Evolutionary conservation across 2,888 invertebrate species (phyloP).

Genomic region (Petrolisthes cinctipes): DNA sequence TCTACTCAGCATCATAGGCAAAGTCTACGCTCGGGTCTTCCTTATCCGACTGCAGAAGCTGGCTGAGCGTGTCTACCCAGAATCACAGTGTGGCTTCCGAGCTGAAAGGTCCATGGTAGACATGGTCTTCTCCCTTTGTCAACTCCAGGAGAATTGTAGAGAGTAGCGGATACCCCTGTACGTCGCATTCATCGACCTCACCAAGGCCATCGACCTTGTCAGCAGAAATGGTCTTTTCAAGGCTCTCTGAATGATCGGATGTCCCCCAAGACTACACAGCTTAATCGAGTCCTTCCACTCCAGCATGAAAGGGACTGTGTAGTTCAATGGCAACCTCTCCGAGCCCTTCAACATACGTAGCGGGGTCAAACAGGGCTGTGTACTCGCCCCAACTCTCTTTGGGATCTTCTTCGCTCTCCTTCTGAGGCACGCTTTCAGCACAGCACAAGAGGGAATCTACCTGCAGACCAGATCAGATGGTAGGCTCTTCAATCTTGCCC

Average conservation of each 20-base stretch:
- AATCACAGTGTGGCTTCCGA: no score
- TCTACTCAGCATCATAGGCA: no score
- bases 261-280: conserved; percentile 21
- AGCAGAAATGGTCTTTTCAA: conserved; percentile 21
- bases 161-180: conserved; percentile 21
- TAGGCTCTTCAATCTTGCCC: conserved; percentile 17
- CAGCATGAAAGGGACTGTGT: conserved; percentile 30
- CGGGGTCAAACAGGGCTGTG: conserved; percentile 37
- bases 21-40: no score
- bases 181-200: conserved; percentile 38
- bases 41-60: no score
- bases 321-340: conserved; percentile 5
- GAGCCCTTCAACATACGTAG: no score
- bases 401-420: conserved; percentile 28
- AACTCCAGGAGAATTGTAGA: conserved; percentile 30
- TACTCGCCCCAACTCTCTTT: conserved; percentile 36
- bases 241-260: conserved; percentile 16
- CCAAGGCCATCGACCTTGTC: conserved; percentile 38
- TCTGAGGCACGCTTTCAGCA: conserved; percentile 28
- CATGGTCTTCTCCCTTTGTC: conserved; percentile 35
- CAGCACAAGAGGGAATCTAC: not conserved
- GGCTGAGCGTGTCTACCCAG: no score
- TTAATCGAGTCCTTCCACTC: conserved; percentile 4
- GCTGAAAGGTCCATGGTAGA: no score
- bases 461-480: conserved; percentile 12